A percentile compares a stretch with the other conserved stretches of the same genome.
Evolutionary conservation across 1,140 invertebrate genomes (phyloP).

Genomic region (Sarcophaga peregrina): DNA sequence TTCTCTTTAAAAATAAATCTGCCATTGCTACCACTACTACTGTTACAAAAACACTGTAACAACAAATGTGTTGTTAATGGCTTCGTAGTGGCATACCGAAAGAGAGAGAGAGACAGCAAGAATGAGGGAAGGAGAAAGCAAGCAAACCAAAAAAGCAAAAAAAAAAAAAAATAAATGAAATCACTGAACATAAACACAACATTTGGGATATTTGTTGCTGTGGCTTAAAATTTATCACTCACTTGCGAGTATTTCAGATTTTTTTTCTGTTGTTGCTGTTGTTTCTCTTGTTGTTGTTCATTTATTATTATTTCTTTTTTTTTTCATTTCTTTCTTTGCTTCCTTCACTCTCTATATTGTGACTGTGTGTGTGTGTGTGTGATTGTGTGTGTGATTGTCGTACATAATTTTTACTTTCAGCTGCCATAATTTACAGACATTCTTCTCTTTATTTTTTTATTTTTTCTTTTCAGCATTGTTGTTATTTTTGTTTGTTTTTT

Average conservation of each 20-base stretch:
- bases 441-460: neutral
- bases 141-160: too few species aligned
- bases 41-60: neutral
- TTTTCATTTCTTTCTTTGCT: too few species aligned
- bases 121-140: too few species aligned
- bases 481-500: neutral
- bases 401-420: conserved; percentile 16
- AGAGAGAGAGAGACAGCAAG: neutral
- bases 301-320: too few species aligned
- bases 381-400: neutral
- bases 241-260: conserved; percentile 16
- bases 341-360: neutral
- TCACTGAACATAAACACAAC: conserved; percentile 12
- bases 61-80: conserved; percentile 5
- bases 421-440: conserved; percentile 10
- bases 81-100: neutral
- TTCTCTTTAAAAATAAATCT: neutral
- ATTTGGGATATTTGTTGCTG: neutral
- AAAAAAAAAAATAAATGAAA: too few species aligned
- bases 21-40: neutral
- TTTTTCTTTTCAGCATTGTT: neutral
- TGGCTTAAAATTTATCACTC: conserved; percentile 23
- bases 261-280: too few species aligned
- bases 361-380: neutral
- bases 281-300: too few species aligned